Evolutionary conservation across 2,797 vertebrate species (phyloP).

Genomic region (Chloroceryle inda): DNA sequence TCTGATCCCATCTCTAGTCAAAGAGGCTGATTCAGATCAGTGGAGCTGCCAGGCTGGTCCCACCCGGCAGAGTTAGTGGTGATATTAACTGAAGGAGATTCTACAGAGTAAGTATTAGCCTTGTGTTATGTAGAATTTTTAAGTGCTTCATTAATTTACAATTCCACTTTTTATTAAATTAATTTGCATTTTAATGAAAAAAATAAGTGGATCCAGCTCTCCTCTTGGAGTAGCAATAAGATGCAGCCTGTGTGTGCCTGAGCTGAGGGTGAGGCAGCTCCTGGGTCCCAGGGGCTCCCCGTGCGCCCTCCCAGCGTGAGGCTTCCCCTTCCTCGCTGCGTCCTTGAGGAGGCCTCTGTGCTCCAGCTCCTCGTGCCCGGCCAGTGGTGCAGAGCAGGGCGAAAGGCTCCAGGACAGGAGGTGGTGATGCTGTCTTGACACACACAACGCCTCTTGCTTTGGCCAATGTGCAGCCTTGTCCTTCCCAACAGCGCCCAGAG

Average conservation of each 20-base stretch:
- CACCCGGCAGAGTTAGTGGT: not conserved
- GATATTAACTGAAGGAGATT: conserved; percentile 51
- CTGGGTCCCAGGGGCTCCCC: not conserved
- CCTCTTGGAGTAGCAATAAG: conserved; percentile 20
- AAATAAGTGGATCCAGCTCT: conserved; percentile 57
- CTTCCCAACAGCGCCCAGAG: accelerated
- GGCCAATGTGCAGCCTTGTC: accelerated
- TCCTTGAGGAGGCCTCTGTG: not conserved
- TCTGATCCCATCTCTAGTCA: not conserved
- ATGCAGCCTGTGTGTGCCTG: not conserved
- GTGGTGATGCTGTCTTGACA: accelerated
- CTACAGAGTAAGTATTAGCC: conserved; percentile 36
- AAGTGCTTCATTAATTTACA: conserved; percentile 77
- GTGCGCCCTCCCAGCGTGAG: accelerated
- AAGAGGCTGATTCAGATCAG: not conserved
- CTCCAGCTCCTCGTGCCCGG: not conserved
- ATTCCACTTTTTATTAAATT: conserved; percentile 78
- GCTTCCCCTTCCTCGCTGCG: accelerated
- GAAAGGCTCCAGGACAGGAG: not conserved
- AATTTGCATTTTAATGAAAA: conserved; percentile 82
- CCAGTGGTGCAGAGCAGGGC: accelerated
- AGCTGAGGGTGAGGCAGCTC: not conserved
- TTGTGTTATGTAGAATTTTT: conserved; percentile 63
- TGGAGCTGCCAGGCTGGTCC: not conserved
- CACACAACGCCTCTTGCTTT: accelerated